phyloP scores from a whole-genome alignment of 2,888 invertebrate genomes.

The Amiota mariae region DNA sequence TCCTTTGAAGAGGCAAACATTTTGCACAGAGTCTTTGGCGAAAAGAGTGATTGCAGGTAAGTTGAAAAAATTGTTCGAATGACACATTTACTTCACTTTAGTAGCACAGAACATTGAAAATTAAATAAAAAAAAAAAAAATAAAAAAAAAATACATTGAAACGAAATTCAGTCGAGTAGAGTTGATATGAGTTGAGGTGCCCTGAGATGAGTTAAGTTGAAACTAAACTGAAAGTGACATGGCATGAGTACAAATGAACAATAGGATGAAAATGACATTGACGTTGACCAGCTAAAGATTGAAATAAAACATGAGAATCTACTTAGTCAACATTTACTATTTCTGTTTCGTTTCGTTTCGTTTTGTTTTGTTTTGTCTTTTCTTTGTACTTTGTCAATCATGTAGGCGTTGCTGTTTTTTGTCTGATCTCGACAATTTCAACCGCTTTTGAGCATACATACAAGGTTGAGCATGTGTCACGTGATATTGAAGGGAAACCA shows the following conservation, averaged over 20 bases:
- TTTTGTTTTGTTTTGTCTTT: no score
- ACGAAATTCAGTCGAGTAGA: no score
- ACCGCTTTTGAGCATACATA: conserved; percentile 80
- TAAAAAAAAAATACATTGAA: no score
- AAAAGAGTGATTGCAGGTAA: conserved; percentile 78
- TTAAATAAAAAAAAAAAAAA: no score
- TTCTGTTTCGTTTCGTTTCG: no score
- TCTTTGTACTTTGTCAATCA: not conserved
- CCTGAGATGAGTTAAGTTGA: no score
- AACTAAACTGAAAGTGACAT: no score
- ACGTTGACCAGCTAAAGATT: not conserved
- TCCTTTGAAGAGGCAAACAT: conserved; percentile 81
- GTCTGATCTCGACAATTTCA: conserved; percentile 78
- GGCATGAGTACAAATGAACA: no score
- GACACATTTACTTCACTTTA: not conserved
- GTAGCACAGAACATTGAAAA: not conserved
- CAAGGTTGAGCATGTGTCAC: conserved; percentile 56
- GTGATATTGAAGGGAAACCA: conserved; percentile 64
- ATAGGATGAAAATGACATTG: no score
- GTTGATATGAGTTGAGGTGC: no score
- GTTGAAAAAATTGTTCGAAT: conserved; percentile 32
- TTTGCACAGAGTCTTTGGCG: conserved; percentile 82
- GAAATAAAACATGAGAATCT: conserved; percentile 14
- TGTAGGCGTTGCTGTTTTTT: conserved; percentile 75
- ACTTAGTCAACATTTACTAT: not conserved